Conservation (phyloP, 2,888 invertebrate species). For the Rhamnusium bicolor region DNA sequence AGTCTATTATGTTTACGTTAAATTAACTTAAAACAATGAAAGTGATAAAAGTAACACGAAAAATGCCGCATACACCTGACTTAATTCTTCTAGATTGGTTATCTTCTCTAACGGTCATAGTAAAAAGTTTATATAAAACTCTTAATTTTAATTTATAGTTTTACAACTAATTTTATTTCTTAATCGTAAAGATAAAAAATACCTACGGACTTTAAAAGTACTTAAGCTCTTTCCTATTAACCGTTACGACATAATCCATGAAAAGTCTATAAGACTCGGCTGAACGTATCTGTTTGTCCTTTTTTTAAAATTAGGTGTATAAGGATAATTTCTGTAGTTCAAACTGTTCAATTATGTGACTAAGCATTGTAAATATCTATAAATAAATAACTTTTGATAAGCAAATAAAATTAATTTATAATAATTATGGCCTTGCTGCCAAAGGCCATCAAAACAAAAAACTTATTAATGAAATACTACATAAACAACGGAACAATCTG, state of each 20-base stretch:
- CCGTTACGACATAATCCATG: neutral
- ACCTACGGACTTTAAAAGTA: neutral
- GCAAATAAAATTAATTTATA: neutral
- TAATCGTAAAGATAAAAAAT: conserved; percentile 12
- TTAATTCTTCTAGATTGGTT: neutral
- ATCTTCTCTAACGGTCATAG: neutral
- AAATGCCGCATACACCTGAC: neutral
- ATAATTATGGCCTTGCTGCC: neutral
- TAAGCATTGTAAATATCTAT: neutral
- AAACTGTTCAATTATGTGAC: neutral
- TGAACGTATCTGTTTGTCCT: too few species aligned
- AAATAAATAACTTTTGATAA: neutral
- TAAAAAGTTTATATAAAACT: conserved; percentile 35
- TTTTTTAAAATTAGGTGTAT: too few species aligned
- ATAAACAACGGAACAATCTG: neutral
- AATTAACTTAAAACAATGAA: conserved; percentile 22
- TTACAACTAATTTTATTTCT: conserved; percentile 24
- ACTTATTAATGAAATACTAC: neutral
- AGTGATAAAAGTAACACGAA: neutral
- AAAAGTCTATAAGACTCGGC: neutral
- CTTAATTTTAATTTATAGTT: conserved; percentile 19
- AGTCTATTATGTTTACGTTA: neutral
- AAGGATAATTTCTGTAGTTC: too few species aligned
- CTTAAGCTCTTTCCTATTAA: neutral
- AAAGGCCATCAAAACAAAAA: neutral